Base-by-base conservation (phyloP, 2,797 vertebrate genomes). In the Acipenser transmontanus region DNA sequence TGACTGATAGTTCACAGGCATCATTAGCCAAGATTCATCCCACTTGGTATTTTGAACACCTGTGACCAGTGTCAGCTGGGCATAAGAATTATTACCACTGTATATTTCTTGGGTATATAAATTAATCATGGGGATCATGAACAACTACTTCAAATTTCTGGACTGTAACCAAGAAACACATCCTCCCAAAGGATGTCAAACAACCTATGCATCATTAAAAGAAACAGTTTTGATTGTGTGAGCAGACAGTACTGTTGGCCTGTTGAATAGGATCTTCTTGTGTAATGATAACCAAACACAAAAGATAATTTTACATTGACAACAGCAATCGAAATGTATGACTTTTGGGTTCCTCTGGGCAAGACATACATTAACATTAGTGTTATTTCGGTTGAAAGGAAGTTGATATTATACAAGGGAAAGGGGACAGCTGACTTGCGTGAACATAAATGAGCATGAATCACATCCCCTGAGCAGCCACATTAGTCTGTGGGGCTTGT, bases 21-120 rank as follows among this genome's bases (percentile, higher is more conserved):
- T 82, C 87, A 89, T 91, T 89, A 89, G 81, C 82, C 79, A 77
- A 77, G 78, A 81, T 82, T 84, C 77, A 85, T 89, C 81, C 83
- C 80, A 82, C 87, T 88, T 83, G 77, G 79, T 84, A 83, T 88
- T 87, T 88, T 76, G 77, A 84, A 81, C 87, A 90, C 87, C 87
- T 90, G 85, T 65, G 79, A 85, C 85, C 80, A 77, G 70, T 78
- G 76, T 87, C 81, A 78, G 66, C 77, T 66, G 76, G 77, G 76
- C 82, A 79, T 69, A 86, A 88, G 81, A 88, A 85, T 86, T 85
- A 88, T 90, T 82, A 80, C 78, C 76, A 78, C 83, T 88, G 82
- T 85, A 81, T 84, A 84, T 85, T 85, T 81, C 77, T 66, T 72
- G 70, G 77, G 75, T 82, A 76, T 82, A 81, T 82, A 85, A 87